These are phyloP conservation scores for Aphodius sticticus DNA, from an alignment of 2,888 invertebrate species.

Conservation along the genomic window DNA sequence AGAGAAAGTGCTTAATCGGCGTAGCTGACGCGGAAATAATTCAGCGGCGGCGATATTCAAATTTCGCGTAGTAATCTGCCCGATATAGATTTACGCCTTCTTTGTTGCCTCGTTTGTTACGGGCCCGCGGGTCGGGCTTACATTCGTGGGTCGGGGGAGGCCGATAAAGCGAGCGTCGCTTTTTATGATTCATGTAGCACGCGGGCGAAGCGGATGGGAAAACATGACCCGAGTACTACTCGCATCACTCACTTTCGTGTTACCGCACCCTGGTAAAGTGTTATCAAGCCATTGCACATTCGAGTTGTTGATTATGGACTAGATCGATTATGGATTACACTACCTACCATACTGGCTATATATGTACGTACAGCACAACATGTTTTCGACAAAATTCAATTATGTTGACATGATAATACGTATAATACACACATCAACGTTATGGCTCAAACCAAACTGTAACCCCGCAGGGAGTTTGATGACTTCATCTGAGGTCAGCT, in stretches of 20 bases:
- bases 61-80: constrained; percentile 48
- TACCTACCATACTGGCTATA: not conserved
- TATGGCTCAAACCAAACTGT: too few species aligned
- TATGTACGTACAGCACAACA: not conserved
- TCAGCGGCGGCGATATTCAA: constrained; percentile 47
- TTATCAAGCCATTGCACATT: constrained; percentile 4
- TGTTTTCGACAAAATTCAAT: not conserved
- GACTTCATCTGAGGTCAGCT: too few species aligned
- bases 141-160: not conserved
- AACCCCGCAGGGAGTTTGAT: too few species aligned
- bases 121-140: not conserved
- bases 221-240: not conserved
- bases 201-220: not conserved
- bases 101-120: constrained; percentile 47
- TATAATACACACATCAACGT: not conserved
- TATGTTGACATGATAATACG: not conserved
- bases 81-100: constrained; percentile 47
- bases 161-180: constrained; percentile 8
- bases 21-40: constrained; percentile 41
- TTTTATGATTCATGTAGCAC: constrained; percentile 12
- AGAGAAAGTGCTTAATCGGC: not conserved
- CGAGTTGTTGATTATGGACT: not conserved
- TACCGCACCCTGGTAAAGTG: not conserved
- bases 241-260: constrained; percentile 4
- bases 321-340: not conserved